phyloP scores from a whole-genome alignment of 2,113 vertebrate genomes.

The Stegastes partitus region DNA sequence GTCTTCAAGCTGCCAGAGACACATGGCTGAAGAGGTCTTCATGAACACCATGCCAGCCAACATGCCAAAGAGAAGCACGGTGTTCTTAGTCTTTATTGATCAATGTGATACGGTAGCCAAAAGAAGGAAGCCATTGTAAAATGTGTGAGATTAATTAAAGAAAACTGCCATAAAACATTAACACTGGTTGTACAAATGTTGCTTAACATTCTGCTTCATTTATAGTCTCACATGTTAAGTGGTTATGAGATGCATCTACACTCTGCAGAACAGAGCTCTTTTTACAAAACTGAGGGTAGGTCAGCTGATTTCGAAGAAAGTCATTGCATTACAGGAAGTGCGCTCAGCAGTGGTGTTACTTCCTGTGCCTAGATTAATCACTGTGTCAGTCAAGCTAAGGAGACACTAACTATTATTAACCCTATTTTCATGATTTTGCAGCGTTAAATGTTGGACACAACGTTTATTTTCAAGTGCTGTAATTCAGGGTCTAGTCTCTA shows the following conservation, averaged over 20 bases:
- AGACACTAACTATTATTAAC: not conserved
- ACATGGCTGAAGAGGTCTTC: conserved; percentile 69
- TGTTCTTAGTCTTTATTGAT: conserved; percentile 41
- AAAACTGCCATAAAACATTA: conserved; percentile 22
- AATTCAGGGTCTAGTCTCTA: not conserved
- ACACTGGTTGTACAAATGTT: not conserved
- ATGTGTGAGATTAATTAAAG: conserved; percentile 7
- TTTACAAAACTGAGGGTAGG: conserved; percentile 59
- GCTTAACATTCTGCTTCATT: conserved; percentile 5
- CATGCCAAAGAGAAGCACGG: conserved; percentile 42
- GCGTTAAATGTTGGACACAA: not conserved
- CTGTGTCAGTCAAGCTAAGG: conserved; percentile 24
- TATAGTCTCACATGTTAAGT: conserved; percentile 18
- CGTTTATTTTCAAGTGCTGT: not conserved
- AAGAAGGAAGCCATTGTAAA: conserved; percentile 13
- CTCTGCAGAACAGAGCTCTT: conserved; percentile 19
- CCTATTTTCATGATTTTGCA: conserved; percentile 1
- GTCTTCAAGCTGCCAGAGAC: conserved; percentile 47
- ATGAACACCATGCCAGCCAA: conserved; percentile 48
- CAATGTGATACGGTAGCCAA: conserved; percentile 17
- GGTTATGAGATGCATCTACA: conserved; percentile 3
- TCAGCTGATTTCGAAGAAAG: conserved; percentile 81
- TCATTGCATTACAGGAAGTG: conserved; percentile 83
- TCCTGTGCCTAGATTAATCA: conserved; percentile 79
- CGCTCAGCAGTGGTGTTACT: conserved; percentile 68